Base-by-base conservation (phyloP, 2,888 invertebrate genomes). In the Ectobius pallidus region DNA sequence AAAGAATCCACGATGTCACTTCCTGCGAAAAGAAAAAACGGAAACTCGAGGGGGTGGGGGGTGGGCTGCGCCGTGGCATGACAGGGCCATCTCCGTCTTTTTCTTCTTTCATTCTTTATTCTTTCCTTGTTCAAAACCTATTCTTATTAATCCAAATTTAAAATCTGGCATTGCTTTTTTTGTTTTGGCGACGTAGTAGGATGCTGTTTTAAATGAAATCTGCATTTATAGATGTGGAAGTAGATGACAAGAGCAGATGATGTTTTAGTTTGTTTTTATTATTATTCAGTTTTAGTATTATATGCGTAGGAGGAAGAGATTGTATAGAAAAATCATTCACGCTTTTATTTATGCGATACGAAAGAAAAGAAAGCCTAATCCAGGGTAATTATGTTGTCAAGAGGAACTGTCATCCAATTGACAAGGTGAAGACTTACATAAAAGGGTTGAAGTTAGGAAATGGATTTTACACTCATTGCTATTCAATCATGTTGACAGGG, bases 161-260 rank as follows among this genome's bases (percentile, higher is more conserved):
- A 73, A 69, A 63, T 63, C 39, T 61, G 63, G 46, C 44, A 34
- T 25, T 46, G 46, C 20, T 63, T n/a, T n/a, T 62, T 73, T 69
- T 73, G 69, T 73, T 69, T 72, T 62, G 27, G 58, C 25, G 71
- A 34, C 62, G 58, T 34, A 20, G 42, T 44, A 44, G 61, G 62
- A 62, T 18, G 52, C 65, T 71, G 62, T n/a, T 34, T 67, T 67
- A 65, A 69, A 73, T 73, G 73, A 73, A 72, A 73, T 73, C 73
- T 63, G 73, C 73, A 73, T 73, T 73, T 73, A 68, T 71, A 65
- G 65, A 65, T 34, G 71, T 52, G 63, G 44, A 46, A 44, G 46
- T 25, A 49, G 34, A 30, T 68, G 69, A 69, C 69, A 69, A 55
- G 20, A 22, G 32, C 55, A 55, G 78, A 77, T 75, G 74, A 75